Evolutionary conservation across 2,888 invertebrate species (phyloP).

Genomic region (Acronicta alni): DNA sequence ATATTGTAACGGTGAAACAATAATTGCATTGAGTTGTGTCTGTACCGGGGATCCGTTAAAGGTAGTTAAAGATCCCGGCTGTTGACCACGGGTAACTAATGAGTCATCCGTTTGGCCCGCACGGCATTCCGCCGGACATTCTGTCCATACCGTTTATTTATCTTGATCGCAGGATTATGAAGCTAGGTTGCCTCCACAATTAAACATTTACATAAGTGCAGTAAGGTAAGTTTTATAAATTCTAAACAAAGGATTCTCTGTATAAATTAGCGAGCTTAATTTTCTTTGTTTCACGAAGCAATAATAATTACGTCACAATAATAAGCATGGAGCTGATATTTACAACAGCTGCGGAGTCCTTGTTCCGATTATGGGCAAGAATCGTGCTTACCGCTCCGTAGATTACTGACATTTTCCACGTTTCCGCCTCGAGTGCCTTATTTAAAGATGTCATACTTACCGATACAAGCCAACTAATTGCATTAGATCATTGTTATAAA

Average conservation of each 20-base stretch:
- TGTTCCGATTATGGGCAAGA: constrained; percentile 88
- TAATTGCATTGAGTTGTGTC: constrained; percentile 62
- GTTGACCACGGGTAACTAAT: constrained; percentile 66
- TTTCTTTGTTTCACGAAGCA: constrained; percentile 83
- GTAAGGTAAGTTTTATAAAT: constrained; percentile 49
- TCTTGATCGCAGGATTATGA: constrained; percentile 66
- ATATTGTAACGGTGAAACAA: constrained; percentile 58
- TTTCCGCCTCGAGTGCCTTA: constrained; percentile 86
- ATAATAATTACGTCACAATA: constrained; percentile 85
- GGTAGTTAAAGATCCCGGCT: constrained; percentile 66
- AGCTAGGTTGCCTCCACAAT: constrained; percentile 56
- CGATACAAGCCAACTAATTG: constrained; percentile 29
- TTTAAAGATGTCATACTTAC: constrained; percentile 85
- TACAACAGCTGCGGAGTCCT: constrained; percentile 87
- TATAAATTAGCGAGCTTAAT: constrained; percentile 70
- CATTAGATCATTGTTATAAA: constrained; percentile 55
- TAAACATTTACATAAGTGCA: constrained; percentile 57
- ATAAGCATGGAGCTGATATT: constrained; percentile 84
- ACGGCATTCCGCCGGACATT: constrained; percentile 80
- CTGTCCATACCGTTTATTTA: constrained; percentile 68
- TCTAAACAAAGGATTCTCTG: constrained; percentile 67
- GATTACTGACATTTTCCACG: constrained; percentile 87
- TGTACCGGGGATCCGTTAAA: constrained; percentile 66
- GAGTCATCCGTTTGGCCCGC: constrained; percentile 77
- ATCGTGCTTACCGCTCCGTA: constrained; percentile 83